Base-by-base conservation (phyloP, 2,888 invertebrate genomes). In the Drosophila subsilvestris region DNA sequence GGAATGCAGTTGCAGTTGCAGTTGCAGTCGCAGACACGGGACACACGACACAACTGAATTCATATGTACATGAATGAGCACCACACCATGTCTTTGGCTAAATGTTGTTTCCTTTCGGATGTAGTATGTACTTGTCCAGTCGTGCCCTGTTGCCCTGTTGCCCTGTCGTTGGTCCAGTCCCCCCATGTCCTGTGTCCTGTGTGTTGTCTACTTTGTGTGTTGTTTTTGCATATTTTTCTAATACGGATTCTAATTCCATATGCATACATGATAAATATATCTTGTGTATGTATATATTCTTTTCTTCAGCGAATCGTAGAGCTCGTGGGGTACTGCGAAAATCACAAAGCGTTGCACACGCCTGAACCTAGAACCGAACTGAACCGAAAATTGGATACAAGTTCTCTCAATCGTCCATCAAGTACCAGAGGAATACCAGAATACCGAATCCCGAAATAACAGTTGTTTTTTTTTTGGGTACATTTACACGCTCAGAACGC, bases 321-420 rank as follows among this genome's bases (percentile, higher is more conserved):
- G 59, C 83, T 76, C 59, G 62, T 63, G 76, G 74, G 61, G 50
- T 68, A 61, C 80, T 77, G 49, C 73, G 70, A 55, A 74, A 84
- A 61, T 67, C 66, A 63, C 61, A 68, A 43, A 79, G 66, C 71
- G 67, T 72, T 66, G 60, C 73, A 73, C 53, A 71, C 37, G 49
- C 58, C 74, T 75, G 65, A 65, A 51, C 80, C 77, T 49, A 45
- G 44, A 63, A 59, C 66, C 63, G 51, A 62, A 66, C 65, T 60
- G 42, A 69, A 50, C 29, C 18, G 18, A 44, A 20, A 47, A 45
- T 32, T 37, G 37, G 37, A 37, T n/a, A n/a, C 37, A n/a, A 37
- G n/a, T 37, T 37, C 37, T 37, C 37, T 37, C 37, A 37, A 37
- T n/a, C 37, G 37, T 37, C 58, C 59, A 37, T 42, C 29, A 25